Conservation (phyloP, 2,888 invertebrate species). For the Ochropacha duplaris region DNA sequence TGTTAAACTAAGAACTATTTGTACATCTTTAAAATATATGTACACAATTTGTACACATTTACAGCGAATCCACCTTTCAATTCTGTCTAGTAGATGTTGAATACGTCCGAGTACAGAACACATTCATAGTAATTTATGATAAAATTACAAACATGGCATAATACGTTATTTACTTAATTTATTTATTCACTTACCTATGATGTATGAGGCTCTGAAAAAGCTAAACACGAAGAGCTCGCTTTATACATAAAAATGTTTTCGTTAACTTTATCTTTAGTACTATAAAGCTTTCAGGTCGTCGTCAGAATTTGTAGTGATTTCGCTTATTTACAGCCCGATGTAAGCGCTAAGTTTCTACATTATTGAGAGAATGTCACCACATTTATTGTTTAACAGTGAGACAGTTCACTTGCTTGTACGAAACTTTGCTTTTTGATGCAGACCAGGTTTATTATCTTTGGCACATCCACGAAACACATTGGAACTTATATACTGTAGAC, state of each 20-base stretch:
- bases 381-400: background rate
- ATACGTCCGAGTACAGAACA: background rate
- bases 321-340: background rate
- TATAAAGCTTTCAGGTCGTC: background rate
- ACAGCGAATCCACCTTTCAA: constrained; percentile 32
- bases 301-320: background rate
- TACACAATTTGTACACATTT: constrained; percentile 26
- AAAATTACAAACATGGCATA: background rate
- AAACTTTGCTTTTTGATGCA: background rate
- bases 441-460: background rate
- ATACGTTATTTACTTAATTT: background rate
- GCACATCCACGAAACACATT: background rate
- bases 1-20: constrained; percentile 6
- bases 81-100: background rate
- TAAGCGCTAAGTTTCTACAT: background rate
- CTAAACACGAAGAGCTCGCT: background rate
- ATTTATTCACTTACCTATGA: background rate
- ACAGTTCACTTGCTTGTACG: background rate
- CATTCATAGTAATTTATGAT: background rate
- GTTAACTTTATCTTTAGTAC: background rate
- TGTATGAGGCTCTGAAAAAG: background rate
- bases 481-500: background rate
- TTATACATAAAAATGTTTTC: background rate
- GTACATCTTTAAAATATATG: constrained; percentile 10
- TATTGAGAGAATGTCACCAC: background rate